Evolutionary conservation across 2,888 invertebrate genomes (phyloP).

Genomic region (Antheraea assamensis): DNA sequence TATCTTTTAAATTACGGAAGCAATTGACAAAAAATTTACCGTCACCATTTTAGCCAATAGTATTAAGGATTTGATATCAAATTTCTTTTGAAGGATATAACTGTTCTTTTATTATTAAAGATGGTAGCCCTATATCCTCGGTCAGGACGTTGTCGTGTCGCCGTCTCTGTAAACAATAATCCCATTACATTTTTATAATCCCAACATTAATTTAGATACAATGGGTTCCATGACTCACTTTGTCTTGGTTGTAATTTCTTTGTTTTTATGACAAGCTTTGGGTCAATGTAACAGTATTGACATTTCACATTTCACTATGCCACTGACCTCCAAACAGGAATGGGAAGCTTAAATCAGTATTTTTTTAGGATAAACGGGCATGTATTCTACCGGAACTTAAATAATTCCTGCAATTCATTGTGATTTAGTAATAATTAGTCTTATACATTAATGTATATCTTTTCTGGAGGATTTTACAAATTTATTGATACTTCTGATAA

Average conservation of each 20-base stretch:
- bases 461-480: not conserved
- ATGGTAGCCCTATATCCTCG: not conserved
- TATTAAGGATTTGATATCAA: not conserved
- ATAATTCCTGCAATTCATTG: not conserved
- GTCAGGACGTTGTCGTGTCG: conserved; percentile 40
- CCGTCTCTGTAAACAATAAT: conserved; percentile 60
- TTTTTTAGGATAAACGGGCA: not conserved
- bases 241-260: conserved; percentile 33
- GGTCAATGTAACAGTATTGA: conserved; percentile 9
- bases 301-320: not conserved
- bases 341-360: not conserved
- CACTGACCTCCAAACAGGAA: not conserved
- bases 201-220: conserved; percentile 58
- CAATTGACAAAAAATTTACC: no score
- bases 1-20: no score
- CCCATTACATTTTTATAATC: conserved; percentile 73
- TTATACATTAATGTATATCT: not conserved
- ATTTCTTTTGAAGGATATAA: not conserved
- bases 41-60: no score
- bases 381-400: not conserved
- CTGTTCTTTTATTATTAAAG: not conserved
- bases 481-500: not conserved
- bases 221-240: conserved; percentile 61
- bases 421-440: no score
- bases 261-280: conserved; percentile 31